phyloP scores from a whole-genome alignment of 2,888 invertebrate species.

The Heliconius hortense region DNA sequence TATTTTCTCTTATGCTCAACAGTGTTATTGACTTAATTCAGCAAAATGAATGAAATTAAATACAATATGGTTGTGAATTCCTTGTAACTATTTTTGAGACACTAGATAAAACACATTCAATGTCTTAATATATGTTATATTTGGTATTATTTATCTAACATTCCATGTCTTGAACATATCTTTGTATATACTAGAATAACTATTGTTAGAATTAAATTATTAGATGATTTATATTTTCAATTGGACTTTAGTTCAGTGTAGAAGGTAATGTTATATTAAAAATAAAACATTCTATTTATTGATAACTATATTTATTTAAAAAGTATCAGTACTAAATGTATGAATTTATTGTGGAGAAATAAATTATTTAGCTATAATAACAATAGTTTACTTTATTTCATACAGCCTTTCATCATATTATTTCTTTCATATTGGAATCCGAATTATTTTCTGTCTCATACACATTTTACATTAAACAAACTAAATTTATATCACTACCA shows the following conservation, averaged over 20 bases:
- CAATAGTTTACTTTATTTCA: not conserved
- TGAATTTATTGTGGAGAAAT: slow-evolving; percentile 26
- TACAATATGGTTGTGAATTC: slow-evolving; percentile 44
- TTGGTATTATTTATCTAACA: slow-evolving; percentile 20
- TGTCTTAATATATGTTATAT: slow-evolving; percentile 10
- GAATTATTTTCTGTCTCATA: not conserved
- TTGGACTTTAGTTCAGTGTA: not conserved
- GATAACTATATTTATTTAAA: slow-evolving; percentile 26
- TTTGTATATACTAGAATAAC: slow-evolving; percentile 37
- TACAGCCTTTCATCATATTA: not conserved
- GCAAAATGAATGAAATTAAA: not conserved
- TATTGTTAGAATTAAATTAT: slow-evolving; percentile 1
- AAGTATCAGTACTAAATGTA: slow-evolving; percentile 31
- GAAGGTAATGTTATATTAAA: not conserved
- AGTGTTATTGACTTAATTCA: too few relatives aligned
- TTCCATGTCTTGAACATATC: slow-evolving; percentile 39
- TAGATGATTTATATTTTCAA: not conserved
- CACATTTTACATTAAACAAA: slow-evolving; percentile 3
- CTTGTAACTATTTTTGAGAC: not conserved
- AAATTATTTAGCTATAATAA: slow-evolving; percentile 29
- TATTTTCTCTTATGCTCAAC: too few relatives aligned
- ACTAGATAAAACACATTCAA: not conserved
- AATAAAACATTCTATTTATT: not conserved
- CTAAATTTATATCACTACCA: not conserved
- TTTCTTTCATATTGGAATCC: not conserved